Base-by-base conservation (phyloP, 1,140 invertebrate species). In the Caenorhabditis tropicalis region DNA sequence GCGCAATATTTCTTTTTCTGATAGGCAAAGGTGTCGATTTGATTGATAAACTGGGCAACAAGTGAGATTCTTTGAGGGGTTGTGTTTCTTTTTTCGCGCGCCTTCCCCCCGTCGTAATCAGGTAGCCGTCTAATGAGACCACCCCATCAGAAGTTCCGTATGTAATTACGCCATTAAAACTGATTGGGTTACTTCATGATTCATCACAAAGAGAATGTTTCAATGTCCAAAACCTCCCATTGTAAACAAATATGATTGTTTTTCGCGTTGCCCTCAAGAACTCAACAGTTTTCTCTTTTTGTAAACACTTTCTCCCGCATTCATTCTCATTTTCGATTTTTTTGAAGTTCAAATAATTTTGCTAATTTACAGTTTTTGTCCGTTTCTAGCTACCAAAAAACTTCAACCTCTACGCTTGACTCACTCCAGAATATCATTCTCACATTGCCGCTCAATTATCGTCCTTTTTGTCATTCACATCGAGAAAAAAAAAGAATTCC, bases 1-100 rank as follows among this genome's bases (percentile, higher is more conserved):
- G 65, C 65, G 65, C 65, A 74, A 74, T 74, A 74, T 74, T 39
- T 74, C 65, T 74, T 74, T 74, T 74, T 74, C 65, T 74, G 65
- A 74, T 74, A 74, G 65, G 65, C 65, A 10, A 21, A 74, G 65
- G 65, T 74, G 65, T 74, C 65, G 65, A 74, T 74, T 74, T 74
- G 65, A 74, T 74, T 74, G 65, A 74, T 74, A 74, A 74, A 74
- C 65, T 74, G n/a, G 65, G 65, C 65, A 74, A 65, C 36, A 74
- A 74, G 33, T 24, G 65, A 74, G 65, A 74, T 43, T 43, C 36
- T 27, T 74, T 21, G n/a, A 43, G 24, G 53, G 65, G 36, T 43
- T 74, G 33, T 36, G 65, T 39, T 43, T 74, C n/a, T 74, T 65
- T 65, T 33, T 65, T 51, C 16, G 15, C n/a, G 19, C n/a, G 3